phyloP scores from a whole-genome alignment of 2,113 vertebrate species.

The Lepisosteus oculatus region DNA sequence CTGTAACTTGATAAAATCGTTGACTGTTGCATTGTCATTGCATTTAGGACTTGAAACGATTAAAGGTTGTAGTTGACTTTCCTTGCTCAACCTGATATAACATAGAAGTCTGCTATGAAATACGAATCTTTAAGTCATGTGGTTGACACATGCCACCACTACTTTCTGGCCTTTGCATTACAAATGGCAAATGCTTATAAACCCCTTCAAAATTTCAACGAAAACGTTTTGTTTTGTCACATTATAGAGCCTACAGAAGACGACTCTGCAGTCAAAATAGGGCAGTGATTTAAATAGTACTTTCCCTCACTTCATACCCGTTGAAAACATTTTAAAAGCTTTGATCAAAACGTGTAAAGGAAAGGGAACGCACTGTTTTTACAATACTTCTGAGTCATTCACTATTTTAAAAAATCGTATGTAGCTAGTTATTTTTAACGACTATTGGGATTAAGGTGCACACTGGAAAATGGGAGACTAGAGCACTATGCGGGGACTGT shows the following conservation, averaged over 20 bases:
- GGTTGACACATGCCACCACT: not conserved
- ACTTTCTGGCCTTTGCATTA: not conserved
- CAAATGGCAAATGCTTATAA: not conserved
- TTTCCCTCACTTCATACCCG: not conserved
- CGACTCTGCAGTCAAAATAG: not conserved
- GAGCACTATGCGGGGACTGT: not conserved
- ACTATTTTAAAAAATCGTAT: constrained; percentile 32
- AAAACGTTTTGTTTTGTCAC: too few species aligned
- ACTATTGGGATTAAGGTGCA: constrained; percentile 54
- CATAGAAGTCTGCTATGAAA: not conserved
- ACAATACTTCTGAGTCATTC: too few species aligned
- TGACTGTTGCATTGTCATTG: too few species aligned
- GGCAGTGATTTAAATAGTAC: not conserved
- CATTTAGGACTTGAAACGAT: too few species aligned
- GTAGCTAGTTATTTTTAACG: constrained; percentile 19
- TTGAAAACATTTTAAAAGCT: too few species aligned
- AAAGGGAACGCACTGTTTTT: too few species aligned
- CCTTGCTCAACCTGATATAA: not conserved
- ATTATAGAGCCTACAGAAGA: too few species aligned
- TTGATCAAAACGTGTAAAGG: too few species aligned
- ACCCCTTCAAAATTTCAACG: too few species aligned
- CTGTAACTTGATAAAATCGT: not conserved
- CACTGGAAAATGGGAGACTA: constrained; percentile 25
- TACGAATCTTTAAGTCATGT: not conserved
- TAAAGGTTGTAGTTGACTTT: not conserved